phyloP scores from a whole-genome alignment of 2,113 vertebrate genomes.

The Planiliza haematocheilus region DNA sequence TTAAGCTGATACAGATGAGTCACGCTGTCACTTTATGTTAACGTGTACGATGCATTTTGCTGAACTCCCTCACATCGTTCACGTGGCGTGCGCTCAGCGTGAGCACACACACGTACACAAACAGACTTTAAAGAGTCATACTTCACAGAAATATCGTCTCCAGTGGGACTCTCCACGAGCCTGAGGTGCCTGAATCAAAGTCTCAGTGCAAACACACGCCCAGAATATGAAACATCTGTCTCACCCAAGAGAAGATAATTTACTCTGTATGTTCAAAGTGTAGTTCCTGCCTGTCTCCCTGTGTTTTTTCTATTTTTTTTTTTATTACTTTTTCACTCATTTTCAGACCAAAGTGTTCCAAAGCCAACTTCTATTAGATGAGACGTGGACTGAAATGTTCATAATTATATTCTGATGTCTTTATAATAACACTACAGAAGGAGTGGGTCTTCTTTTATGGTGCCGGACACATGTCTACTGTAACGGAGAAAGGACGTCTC shows the following conservation, averaged over 20 bases:
- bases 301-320: too few relatives aligned
- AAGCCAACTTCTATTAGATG: not conserved
- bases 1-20: conserved; percentile 9
- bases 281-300: too few relatives aligned
- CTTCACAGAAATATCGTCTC: conserved; percentile 42
- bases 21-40: not conserved
- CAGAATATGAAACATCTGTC: conserved; percentile 47
- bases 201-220: conserved; percentile 14
- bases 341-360: too few relatives aligned
- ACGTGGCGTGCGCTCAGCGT: not conserved
- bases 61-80: not conserved
- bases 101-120: not conserved
- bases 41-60: not conserved
- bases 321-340: too few relatives aligned
- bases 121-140: conserved; percentile 35
- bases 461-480: too few relatives aligned
- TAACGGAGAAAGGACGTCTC: too few relatives aligned
- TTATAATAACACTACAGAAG: too few relatives aligned
- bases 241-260: conserved; percentile 1
- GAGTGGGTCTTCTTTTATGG: too few relatives aligned
- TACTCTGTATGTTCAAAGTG: not conserved
- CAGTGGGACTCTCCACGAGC: conserved; percentile 35
- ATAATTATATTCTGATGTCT: too few relatives aligned
- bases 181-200: conserved; percentile 51
- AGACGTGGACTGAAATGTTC: too few relatives aligned